phyloP scores from a whole-genome alignment of 1,140 invertebrate genomes.

The Octopus bimaculoides region DNA sequence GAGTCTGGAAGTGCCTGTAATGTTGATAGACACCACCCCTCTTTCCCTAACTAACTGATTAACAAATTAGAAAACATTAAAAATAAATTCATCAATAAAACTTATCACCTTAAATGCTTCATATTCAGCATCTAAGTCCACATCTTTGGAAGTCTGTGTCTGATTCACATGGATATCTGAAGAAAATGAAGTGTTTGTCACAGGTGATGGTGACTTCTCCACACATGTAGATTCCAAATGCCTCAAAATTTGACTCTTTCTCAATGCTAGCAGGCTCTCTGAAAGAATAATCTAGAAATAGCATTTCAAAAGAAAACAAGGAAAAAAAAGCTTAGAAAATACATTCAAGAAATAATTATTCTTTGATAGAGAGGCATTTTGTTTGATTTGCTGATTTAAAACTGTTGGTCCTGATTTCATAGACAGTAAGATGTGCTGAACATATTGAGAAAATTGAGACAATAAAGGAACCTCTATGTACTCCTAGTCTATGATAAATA shows the following conservation, averaged over 20 bases:
- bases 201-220: slow-evolving; percentile 24
- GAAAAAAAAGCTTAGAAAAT: slow-evolving; percentile 8
- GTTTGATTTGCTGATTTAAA: no score
- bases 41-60: background rate
- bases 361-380: no score
- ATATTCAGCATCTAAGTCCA: slow-evolving; percentile 41
- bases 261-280: background rate
- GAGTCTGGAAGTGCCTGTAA: no score
- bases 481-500: no score
- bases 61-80: background rate
- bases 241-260: slow-evolving; percentile 5
- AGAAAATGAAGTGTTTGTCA: slow-evolving; percentile 30
- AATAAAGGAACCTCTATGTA: no score
- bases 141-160: background rate
- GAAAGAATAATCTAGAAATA: background rate
- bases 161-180: background rate
- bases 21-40: background rate
- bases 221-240: slow-evolving; percentile 35
- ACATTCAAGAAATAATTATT: background rate
- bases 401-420: no score
- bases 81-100: background rate
- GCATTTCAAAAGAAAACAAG: no score
- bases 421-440: no score
- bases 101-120: slow-evolving; percentile 43
- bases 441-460: no score